Base-by-base conservation (phyloP, 1,140 invertebrate genomes). In the Ceratosolen solmsi region DNA sequence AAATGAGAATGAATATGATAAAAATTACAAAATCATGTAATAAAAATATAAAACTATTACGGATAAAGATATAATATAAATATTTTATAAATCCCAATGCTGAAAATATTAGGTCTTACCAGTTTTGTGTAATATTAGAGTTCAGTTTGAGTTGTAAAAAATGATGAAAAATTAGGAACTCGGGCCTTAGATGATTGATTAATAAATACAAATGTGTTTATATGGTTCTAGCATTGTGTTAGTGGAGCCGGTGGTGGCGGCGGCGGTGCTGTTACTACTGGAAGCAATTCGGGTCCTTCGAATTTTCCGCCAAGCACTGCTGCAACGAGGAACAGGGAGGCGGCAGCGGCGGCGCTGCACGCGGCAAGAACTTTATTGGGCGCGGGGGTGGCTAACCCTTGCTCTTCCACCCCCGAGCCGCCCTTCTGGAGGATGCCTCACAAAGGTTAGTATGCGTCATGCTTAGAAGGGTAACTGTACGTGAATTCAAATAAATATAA, bases 351-450 rank as follows among this genome's bases (percentile, higher is more conserved):
- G 90, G 91, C 90, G 89, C 89, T 92, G 89, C 89, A 91, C 89
- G 89, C 92, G 84, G 92, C 89, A 89, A 93, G 92, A 86, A 93
- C 92, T 87, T 88, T 93, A 91, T 91, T 93, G 88, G 92, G 92
- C 85, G 91, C 92, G 89, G 91, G 92, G 89, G 92, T 92, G 89
- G 91, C 91, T 86, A 90, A 90, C 88, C 91, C 91, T 91, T 92
- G 92, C 91, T 91, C 92, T 86, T 88, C 91, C 91, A 91, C 91
- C 91, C 92, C 90, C 90, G 92, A 92, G 88, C 91, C 92, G 85
- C 89, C 92, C 85, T 93, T 93, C 87, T 93, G 92, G 93, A 93
- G 92, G 87, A 93, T 93, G 93, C 93, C 93, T 75, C 93, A 93
- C 85, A 93, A 93, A 93, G 92, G 93, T 93, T 65, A 87, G 91